These are phyloP conservation scores for Hippoglossus hippoglossus DNA, from an alignment of 2,797 vertebrate species.

Conservation along the genomic window DNA sequence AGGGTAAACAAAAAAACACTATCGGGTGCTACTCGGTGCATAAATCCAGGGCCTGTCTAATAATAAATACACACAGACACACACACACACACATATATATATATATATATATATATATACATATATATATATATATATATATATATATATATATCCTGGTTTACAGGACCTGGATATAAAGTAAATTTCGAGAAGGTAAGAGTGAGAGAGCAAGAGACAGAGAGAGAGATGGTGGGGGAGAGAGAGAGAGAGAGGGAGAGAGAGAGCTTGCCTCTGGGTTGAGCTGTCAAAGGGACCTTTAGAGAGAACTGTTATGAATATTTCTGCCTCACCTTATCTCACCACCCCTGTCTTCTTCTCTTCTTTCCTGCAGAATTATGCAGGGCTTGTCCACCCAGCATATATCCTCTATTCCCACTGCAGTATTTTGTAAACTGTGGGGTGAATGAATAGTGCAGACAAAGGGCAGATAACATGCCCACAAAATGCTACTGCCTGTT, in stretches of 20 bases:
- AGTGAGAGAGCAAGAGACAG: not conserved
- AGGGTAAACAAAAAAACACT: too few relatives aligned
- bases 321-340: conserved; percentile 41
- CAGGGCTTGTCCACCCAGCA: conserved; percentile 10
- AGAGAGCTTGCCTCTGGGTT: conserved; percentile 40
- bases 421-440: not conserved
- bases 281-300: conserved; percentile 57
- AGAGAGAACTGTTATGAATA: conserved; percentile 54
- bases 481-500: too few relatives aligned
- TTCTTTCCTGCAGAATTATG: conserved; percentile 24
- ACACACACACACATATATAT: conserved; percentile 17
- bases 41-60: too few relatives aligned
- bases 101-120: conserved; percentile 48
- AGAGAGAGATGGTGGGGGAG: not conserved
- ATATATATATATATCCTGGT: conserved; percentile 43
- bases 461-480: not conserved
- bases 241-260: not conserved
- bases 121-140: conserved; percentile 34
- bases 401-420: not conserved
- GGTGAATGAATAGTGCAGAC: not conserved
- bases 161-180: conserved; percentile 42
- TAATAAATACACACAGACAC: too few relatives aligned
- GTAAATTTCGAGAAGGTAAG: conserved; percentile 35
- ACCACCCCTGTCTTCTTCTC: conserved; percentile 19
- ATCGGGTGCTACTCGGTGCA: too few relatives aligned